phyloP scores from a whole-genome alignment of 2,888 invertebrate species.

The Philereme transversata region DNA sequence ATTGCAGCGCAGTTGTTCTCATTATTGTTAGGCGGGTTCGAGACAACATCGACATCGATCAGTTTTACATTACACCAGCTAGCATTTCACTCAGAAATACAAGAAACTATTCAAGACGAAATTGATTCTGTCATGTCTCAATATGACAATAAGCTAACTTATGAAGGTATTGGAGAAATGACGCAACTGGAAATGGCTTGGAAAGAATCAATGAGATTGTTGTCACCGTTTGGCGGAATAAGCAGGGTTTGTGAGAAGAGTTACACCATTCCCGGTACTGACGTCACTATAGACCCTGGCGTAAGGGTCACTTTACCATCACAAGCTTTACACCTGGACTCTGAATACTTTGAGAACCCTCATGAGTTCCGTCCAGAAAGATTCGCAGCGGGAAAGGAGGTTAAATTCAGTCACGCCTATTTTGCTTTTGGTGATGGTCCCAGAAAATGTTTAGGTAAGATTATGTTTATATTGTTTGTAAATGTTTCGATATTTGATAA shows the following conservation, averaged over 20 bases:
- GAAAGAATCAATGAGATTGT: slow-evolving; percentile 48
- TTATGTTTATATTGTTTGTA: not conserved
- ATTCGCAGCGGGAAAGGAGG: slow-evolving; percentile 39
- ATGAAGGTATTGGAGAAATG: slow-evolving; percentile 47
- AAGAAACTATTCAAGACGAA: slow-evolving; percentile 52
- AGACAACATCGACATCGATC: slow-evolving; percentile 49
- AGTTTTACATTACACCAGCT: slow-evolving; percentile 50
- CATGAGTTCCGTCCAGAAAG: slow-evolving; percentile 49
- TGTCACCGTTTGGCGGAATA: slow-evolving; percentile 43
- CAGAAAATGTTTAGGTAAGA: slow-evolving; percentile 46
- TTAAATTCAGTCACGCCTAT: slow-evolving; percentile 36
- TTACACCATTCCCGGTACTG: slow-evolving; percentile 43
- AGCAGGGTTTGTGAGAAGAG: slow-evolving; percentile 39
- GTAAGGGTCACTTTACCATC: slow-evolving; percentile 44
- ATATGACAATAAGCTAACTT: slow-evolving; percentile 43
- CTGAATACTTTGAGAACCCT: slow-evolving; percentile 47
- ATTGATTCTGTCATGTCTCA: slow-evolving; percentile 47
- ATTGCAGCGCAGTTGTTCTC: slow-evolving; percentile 46
- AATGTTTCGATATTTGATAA: too few species aligned
- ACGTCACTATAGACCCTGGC: slow-evolving; percentile 46
- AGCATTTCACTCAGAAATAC: slow-evolving; percentile 53
- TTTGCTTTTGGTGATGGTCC: slow-evolving; percentile 49
- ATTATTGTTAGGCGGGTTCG: slow-evolving; percentile 48
- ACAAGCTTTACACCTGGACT: slow-evolving; percentile 49
- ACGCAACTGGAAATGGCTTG: slow-evolving; percentile 43